phyloP scores from a whole-genome alignment of 2,888 invertebrate genomes.

The Cyrtodaria siliqua region DNA sequence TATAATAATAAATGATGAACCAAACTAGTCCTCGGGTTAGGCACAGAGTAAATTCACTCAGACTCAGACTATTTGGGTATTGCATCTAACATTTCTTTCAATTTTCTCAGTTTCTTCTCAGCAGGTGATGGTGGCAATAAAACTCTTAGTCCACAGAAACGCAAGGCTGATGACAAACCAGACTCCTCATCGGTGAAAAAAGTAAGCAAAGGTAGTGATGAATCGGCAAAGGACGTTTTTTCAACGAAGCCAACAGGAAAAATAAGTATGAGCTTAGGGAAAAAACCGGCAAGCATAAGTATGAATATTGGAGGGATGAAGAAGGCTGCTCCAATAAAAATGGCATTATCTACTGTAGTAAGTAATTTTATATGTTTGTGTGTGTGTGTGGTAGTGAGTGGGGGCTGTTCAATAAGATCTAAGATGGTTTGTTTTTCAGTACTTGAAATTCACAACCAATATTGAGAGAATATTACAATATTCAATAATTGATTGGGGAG shows the following conservation, averaged over 20 bases:
- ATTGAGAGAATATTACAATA: too few species aligned
- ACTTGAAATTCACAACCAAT: too few species aligned
- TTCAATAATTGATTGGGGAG: too few species aligned
- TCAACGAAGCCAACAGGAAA: conserved; percentile 14
- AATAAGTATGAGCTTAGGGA: conserved; percentile 20
- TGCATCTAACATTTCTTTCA: conserved; percentile 35
- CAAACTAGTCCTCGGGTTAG: too few species aligned
- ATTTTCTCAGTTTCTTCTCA: conserved; percentile 67
- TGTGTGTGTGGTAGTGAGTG: too few species aligned
- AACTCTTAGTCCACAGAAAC: conserved; percentile 67
- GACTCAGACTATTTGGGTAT: too few species aligned
- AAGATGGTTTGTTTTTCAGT: too few species aligned
- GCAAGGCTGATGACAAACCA: conserved; percentile 56
- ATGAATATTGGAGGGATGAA: conserved; percentile 41
- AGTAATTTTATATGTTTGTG: not conserved
- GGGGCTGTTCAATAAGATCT: too few species aligned
- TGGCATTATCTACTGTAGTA: conserved; percentile 64
- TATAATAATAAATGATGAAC: too few species aligned
- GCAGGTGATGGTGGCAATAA: conserved; percentile 49
- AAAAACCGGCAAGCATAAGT: conserved; percentile 42
- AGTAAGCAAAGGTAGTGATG: conserved; percentile 5
- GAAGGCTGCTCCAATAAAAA: conserved; percentile 61
- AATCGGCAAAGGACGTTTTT: conserved; percentile 14
- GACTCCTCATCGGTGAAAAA: conserved; percentile 25
- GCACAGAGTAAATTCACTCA: too few species aligned